These are phyloP conservation scores for Triops longicaudatus DNA, from an alignment of 1,140 invertebrate genomes.

Conservation along the genomic window DNA sequence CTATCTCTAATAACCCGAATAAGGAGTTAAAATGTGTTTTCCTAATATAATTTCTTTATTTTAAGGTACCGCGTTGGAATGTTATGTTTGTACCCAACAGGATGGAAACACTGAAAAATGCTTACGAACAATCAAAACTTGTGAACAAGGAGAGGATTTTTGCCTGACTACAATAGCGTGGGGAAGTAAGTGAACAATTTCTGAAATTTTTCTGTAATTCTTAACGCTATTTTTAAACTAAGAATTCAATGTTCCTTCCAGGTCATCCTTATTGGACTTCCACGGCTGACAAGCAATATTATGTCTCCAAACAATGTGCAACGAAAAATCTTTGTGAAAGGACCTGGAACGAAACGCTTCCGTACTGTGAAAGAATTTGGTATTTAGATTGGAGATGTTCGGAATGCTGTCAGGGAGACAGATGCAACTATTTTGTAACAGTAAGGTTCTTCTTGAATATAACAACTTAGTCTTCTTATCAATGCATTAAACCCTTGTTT, in stretches of 20 bases:
- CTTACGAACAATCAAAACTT: slow-evolving; percentile 80
- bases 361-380: slow-evolving; percentile 86
- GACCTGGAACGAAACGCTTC: slow-evolving; percentile 57
- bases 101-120: slow-evolving; percentile 90
- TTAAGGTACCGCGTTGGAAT: slow-evolving; percentile 67
- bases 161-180: slow-evolving; percentile 82
- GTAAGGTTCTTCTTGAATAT: slow-evolving; percentile 46
- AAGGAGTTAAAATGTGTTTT: not conserved
- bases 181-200: slow-evolving; percentile 64
- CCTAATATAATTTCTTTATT: slow-evolving; percentile 21
- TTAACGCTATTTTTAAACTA: slow-evolving; percentile 18
- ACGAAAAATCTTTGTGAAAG: slow-evolving; percentile 67
- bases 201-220: no score
- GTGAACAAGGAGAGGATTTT: slow-evolving; percentile 73
- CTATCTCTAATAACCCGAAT: not conserved
- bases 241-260: slow-evolving; percentile 35
- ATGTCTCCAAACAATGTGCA: slow-evolving; percentile 84
- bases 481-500: not conserved
- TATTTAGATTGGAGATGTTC: slow-evolving; percentile 96
- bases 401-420: slow-evolving; percentile 92
- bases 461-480: not conserved
- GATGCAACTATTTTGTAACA: slow-evolving; percentile 94
- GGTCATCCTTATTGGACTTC: slow-evolving; percentile 90
- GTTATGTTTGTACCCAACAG: slow-evolving; percentile 88
- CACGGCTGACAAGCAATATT: slow-evolving; percentile 86